Conservation (phyloP, 2,888 invertebrate species). For the Drosophila nr. perissopoda region DNA sequence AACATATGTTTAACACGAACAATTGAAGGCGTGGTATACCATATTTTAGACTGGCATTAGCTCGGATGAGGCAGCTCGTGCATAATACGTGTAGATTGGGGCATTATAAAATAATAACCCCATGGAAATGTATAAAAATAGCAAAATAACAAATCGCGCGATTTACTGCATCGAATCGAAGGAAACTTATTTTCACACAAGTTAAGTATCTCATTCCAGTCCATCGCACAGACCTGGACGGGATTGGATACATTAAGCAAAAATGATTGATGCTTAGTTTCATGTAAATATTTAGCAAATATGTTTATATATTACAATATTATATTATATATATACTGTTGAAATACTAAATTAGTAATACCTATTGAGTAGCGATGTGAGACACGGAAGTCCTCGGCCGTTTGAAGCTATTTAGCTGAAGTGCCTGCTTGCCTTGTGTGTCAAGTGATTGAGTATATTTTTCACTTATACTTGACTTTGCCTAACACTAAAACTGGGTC, state of each 20-base stretch:
- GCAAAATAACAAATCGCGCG: neutral
- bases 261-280: neutral
- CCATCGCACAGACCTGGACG: neutral
- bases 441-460: neutral
- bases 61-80: constrained; percentile 20
- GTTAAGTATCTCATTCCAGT: neutral
- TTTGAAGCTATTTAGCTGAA: neutral
- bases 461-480: constrained; percentile 1
- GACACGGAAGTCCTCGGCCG: neutral
- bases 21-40: neutral
- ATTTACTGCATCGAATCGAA: neutral
- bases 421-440: neutral
- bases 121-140: neutral
- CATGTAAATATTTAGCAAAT: neutral
- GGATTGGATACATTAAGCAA: neutral
- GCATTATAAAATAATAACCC: constrained; percentile 13
- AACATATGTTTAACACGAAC: neutral
- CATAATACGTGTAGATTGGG: constrained; percentile 24
- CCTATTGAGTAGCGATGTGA: neutral
- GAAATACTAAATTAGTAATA: neutral
- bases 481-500: neutral
- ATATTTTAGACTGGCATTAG: constrained; percentile 19
- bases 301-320: neutral
- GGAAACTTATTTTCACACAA: neutral
- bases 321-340: neutral